Evolutionary conservation across 2,797 vertebrate species (phyloP).

Genomic region (Eidolon dupreanum): DNA sequence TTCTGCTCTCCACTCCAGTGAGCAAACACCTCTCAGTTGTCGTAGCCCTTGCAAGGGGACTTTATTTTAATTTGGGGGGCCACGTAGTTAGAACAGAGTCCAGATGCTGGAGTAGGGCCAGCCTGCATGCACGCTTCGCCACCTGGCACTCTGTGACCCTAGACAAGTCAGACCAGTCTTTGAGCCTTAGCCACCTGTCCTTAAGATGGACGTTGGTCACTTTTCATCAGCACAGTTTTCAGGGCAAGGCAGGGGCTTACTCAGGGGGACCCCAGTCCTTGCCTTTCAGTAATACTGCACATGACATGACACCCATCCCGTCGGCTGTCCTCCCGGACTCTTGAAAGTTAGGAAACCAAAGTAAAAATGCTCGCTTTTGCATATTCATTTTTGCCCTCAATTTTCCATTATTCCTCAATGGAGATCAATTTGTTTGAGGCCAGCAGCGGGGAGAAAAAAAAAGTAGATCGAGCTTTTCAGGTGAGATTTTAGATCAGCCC

Average conservation of each 20-base stretch:
- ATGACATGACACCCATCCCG: not conserved
- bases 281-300: not conserved
- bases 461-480: conserved; percentile 36
- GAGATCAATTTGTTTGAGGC: conserved; percentile 38
- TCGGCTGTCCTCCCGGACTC: not conserved
- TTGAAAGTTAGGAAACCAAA: not conserved
- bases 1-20: not conserved
- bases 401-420: conserved; percentile 22
- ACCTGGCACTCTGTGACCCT: not conserved
- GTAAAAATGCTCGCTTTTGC: not conserved
- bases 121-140: not conserved
- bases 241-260: not conserved
- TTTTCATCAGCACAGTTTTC: not conserved
- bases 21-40: not conserved
- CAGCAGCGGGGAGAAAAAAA: not conserved
- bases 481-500: not conserved
- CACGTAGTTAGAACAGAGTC: not conserved
- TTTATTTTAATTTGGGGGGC: not conserved
- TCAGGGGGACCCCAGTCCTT: not conserved
- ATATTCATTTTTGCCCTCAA: not conserved
- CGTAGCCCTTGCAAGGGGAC: not conserved
- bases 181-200: not conserved
- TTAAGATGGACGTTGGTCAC: not conserved
- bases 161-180: not conserved
- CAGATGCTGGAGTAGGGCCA: not conserved